phyloP scores from a whole-genome alignment of 2,888 invertebrate species.

The Ceriagrion tenellum region DNA sequence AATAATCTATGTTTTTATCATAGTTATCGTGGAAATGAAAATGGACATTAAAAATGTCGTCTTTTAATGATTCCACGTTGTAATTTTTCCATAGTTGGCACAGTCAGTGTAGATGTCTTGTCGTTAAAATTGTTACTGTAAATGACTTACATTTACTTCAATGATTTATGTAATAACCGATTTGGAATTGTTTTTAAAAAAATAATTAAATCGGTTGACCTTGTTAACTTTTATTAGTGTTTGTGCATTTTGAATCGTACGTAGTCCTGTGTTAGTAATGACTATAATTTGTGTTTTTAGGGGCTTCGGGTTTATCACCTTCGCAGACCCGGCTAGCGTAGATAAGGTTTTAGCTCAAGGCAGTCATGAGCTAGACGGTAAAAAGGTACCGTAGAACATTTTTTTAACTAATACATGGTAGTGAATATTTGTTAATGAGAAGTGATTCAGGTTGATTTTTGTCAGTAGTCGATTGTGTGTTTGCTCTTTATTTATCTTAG shows the following conservation, averaged over 20 bases:
- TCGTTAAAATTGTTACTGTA: slow-evolving; percentile 49
- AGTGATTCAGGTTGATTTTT: slow-evolving; percentile 33
- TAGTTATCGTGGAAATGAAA: slow-evolving; percentile 58
- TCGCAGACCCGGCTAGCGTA: slow-evolving; percentile 98
- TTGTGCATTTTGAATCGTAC: slow-evolving; percentile 68
- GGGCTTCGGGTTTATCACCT: slow-evolving; percentile 99
- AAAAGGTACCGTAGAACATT: slow-evolving; percentile 87
- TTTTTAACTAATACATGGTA: slow-evolving; percentile 59
- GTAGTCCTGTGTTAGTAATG: slow-evolving; percentile 70
- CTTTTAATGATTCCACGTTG: slow-evolving; percentile 56
- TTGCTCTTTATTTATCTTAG: background rate
- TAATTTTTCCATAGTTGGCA: slow-evolving; percentile 61
- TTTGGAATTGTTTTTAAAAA: slow-evolving; percentile 22
- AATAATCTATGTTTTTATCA: slow-evolving; percentile 54
- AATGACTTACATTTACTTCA: background rate
- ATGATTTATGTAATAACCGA: slow-evolving; percentile 64
- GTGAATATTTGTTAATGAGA: background rate
- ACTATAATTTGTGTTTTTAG: slow-evolving; percentile 80
- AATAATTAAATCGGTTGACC: slow-evolving; percentile 34
- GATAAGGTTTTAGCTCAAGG: slow-evolving; percentile 99
- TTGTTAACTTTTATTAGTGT: slow-evolving; percentile 67
- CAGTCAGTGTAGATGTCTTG: slow-evolving; percentile 65
- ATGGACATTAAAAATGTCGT: slow-evolving; percentile 29
- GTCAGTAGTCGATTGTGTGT: background rate
- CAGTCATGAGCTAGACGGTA: slow-evolving; percentile 99